A percentile compares a stretch with the other conserved stretches of the same genome.
phyloP scores from a whole-genome alignment of 1,140 invertebrate species.

The Atta colombica region DNA sequence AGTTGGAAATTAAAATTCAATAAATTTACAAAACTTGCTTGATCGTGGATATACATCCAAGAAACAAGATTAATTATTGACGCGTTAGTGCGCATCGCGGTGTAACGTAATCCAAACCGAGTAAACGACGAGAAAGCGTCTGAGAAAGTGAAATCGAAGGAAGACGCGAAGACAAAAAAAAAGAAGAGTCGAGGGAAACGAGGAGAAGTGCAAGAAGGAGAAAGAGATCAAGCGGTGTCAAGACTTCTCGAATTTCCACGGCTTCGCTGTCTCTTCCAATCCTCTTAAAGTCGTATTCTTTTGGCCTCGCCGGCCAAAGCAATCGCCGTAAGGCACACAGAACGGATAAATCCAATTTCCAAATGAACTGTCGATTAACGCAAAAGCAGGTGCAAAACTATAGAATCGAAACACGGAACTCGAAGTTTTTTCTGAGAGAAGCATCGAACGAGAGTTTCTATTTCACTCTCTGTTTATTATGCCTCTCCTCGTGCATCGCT shows the following conservation, averaged over 20 bases:
- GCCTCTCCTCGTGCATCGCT: not conserved
- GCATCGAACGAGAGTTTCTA: not conserved
- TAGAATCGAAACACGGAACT: not conserved
- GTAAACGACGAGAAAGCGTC: slow-evolving; percentile 59
- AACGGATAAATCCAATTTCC: slow-evolving; percentile 83
- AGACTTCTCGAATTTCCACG: slow-evolving; percentile 86
- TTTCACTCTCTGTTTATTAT: slow-evolving; percentile 10
- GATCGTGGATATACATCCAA: not conserved
- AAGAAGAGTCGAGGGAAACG: slow-evolving; percentile 29
- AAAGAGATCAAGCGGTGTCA: slow-evolving; percentile 85
- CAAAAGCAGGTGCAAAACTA: slow-evolving; percentile 8
- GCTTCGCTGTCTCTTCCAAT: slow-evolving; percentile 86
- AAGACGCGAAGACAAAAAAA: slow-evolving; percentile 46
- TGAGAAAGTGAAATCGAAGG: slow-evolving; percentile 68
- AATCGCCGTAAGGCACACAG: slow-evolving; percentile 70
- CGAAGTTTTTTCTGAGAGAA: not conserved
- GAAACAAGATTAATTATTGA: slow-evolving; percentile 15
- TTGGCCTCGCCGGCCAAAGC: slow-evolving; percentile 83
- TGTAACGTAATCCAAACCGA: slow-evolving; percentile 77
- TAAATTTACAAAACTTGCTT: not conserved
- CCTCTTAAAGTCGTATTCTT: slow-evolving; percentile 87
- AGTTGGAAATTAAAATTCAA: not conserved
- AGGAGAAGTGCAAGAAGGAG: slow-evolving; percentile 64
- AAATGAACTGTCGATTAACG: slow-evolving; percentile 43
- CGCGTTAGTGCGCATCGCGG: not conserved